Conservation (phyloP, 2,113 vertebrate species). For the Halichoerus grypus region DNA sequence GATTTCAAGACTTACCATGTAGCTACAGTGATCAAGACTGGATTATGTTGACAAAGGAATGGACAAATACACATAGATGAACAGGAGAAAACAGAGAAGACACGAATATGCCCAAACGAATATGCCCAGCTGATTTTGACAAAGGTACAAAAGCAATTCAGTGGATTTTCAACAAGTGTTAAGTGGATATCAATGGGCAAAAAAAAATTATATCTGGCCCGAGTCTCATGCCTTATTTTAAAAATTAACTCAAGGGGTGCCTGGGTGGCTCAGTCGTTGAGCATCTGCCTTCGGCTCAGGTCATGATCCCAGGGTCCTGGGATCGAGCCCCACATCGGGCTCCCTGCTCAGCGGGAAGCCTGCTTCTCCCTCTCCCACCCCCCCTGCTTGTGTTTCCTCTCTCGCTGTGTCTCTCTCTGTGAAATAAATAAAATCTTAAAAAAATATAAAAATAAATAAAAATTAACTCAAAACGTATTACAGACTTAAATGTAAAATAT, state of each 20-base stretch:
- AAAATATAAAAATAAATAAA: not conserved
- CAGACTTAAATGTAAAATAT: not conserved
- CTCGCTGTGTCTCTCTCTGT: too few species aligned
- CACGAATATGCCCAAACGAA: not conserved
- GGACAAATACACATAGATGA: not conserved
- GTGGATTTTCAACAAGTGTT: not conserved
- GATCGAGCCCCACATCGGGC: too few species aligned
- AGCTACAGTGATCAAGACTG: not conserved
- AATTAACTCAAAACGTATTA: not conserved
- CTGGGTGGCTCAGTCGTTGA: too few species aligned
- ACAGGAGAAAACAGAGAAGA: not conserved
- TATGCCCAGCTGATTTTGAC: not conserved
- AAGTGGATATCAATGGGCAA: not conserved
- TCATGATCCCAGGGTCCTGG: too few species aligned
- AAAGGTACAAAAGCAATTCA: not conserved
- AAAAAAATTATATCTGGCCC: not conserved
- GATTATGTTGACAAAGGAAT: not conserved
- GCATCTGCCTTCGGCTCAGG: too few species aligned
- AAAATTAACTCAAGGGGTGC: not conserved
- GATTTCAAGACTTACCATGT: not conserved
- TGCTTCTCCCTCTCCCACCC: too few species aligned
- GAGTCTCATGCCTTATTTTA: not conserved
- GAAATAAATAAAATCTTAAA: too few species aligned
- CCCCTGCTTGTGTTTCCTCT: too few species aligned
- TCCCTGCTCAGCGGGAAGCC: too few species aligned